Percentiles rank a stretch among this genome's conserved stretches.
These are phyloP conservation scores for Lasioglossum malachurum DNA, from an alignment of 2,888 invertebrate genomes.

Conservation along the genomic window DNA sequence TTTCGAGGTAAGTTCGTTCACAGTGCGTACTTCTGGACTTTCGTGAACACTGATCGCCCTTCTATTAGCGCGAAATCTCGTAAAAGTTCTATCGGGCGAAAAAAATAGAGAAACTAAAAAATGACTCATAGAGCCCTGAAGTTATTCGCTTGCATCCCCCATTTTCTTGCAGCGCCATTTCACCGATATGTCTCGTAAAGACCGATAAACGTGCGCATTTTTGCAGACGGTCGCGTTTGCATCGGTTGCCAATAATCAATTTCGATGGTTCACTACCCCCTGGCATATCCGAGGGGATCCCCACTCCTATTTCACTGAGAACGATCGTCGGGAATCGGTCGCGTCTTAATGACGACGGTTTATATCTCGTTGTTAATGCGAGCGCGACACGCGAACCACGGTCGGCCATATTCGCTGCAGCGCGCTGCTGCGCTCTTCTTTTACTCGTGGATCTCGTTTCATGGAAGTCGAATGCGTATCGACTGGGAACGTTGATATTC, in stretches of 20 bases:
- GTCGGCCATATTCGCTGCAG: conserved; percentile 29
- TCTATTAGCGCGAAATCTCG: conserved; percentile 26
- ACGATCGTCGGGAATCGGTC: conserved; percentile 68
- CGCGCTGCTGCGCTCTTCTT: conserved; percentile 49
- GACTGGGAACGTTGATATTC: not conserved
- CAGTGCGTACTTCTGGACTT: conserved; percentile 11
- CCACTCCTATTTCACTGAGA: conserved; percentile 74
- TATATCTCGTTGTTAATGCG: conserved; percentile 74
- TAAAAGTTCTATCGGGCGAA: not conserved
- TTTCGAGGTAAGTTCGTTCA: conserved; percentile 34
- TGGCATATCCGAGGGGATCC: conserved; percentile 54
- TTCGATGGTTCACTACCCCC: conserved; percentile 33
- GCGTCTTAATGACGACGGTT: conserved; percentile 66
- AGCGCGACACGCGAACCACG: conserved; percentile 73
- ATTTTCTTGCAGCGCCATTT: not conserved
- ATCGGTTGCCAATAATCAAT: conserved; percentile 39
- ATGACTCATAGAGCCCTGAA: not conserved
- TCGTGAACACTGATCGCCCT: conserved; percentile 6
- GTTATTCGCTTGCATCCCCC: not conserved
- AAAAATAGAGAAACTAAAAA: not conserved
- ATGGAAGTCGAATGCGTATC: conserved; percentile 35
- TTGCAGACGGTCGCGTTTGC: conserved; percentile 26
- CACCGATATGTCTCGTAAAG: conserved; percentile 28
- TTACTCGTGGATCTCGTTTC: conserved; percentile 53
- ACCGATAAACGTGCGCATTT: conserved; percentile 24